These are phyloP conservation scores for Sciurus niger DNA, from an alignment of 2,113 vertebrate genomes.

Conservation along the genomic window DNA sequence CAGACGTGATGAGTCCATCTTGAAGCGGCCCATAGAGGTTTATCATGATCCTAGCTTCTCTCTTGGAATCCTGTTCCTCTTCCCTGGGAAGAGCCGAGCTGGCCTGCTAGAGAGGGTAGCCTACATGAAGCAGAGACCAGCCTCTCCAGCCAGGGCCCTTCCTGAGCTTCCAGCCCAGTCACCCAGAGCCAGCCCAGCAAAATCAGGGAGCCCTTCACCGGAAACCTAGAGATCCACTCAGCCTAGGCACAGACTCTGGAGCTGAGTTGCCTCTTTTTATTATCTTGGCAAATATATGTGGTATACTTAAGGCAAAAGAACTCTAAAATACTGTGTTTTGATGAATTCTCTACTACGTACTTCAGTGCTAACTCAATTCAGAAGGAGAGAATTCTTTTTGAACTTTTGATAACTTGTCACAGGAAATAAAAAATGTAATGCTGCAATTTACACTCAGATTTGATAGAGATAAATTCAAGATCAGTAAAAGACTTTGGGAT, in stretches of 20 bases:
- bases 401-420: conserved; percentile 26
- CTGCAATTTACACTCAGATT: neutral
- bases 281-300: neutral
- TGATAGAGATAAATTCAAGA: neutral
- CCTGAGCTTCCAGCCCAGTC: neutral
- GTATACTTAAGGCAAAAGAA: neutral
- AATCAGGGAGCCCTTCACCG: neutral
- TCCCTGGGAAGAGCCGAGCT: neutral
- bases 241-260: neutral
- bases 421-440: conserved; percentile 31
- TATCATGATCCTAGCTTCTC: neutral
- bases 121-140: neutral
- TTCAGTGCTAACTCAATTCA: neutral
- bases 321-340: neutral
- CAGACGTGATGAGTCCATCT: neutral
- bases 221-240: neutral
- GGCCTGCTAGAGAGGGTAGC: neutral
- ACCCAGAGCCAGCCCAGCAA: neutral
- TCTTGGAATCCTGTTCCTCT: neutral
- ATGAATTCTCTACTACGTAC: neutral
- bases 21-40: neutral
- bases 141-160: neutral
- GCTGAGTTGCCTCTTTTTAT: neutral
- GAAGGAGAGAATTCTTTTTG: neutral
- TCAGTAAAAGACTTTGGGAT: conserved; percentile 45